A percentile compares a stretch with the other conserved stretches of the same genome.
These are phyloP conservation scores for cat (Felis catus) DNA, from an alignment of 2,113 vertebrate species.

Conservation along the genomic window DNA sequence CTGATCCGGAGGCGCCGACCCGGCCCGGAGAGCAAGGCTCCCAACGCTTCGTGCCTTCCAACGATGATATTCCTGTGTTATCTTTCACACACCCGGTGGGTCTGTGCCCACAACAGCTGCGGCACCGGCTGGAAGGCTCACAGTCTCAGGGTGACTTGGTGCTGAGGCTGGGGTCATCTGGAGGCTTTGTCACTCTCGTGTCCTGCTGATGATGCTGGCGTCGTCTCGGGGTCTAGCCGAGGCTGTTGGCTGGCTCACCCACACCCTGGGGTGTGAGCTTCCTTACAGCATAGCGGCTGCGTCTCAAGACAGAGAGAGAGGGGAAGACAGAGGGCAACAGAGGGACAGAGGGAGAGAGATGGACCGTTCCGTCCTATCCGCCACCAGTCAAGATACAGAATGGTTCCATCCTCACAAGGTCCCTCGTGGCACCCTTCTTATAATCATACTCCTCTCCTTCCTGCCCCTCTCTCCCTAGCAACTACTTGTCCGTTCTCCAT, in stretches of 20 bases:
- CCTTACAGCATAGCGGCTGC: background rate
- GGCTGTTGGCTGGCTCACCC: background rate
- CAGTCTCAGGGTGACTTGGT: too few relatives aligned
- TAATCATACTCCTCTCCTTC: background rate
- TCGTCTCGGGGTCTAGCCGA: background rate
- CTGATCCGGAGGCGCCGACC: too few relatives aligned
- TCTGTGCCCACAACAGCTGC: background rate
- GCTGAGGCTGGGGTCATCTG: background rate
- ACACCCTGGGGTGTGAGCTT: too few relatives aligned
- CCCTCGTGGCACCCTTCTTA: background rate
- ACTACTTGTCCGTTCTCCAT: background rate
- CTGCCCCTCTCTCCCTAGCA: too few relatives aligned
- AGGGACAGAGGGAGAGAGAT: background rate
- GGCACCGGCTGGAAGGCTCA: background rate
- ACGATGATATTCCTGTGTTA: rapidly evolving
- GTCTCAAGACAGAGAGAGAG: background rate
- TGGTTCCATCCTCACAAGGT: background rate
- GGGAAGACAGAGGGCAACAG: background rate
- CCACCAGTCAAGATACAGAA: background rate
- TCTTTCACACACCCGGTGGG: background rate
- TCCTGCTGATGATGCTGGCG: rapidly evolving
- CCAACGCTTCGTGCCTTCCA: background rate
- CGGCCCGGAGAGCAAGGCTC: background rate
- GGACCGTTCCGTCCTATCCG: rapidly evolving
- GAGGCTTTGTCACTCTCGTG: background rate